These are phyloP conservation scores for Saccopteryx leptura DNA, from an alignment of 2,113 vertebrate species.

Conservation along the genomic window DNA sequence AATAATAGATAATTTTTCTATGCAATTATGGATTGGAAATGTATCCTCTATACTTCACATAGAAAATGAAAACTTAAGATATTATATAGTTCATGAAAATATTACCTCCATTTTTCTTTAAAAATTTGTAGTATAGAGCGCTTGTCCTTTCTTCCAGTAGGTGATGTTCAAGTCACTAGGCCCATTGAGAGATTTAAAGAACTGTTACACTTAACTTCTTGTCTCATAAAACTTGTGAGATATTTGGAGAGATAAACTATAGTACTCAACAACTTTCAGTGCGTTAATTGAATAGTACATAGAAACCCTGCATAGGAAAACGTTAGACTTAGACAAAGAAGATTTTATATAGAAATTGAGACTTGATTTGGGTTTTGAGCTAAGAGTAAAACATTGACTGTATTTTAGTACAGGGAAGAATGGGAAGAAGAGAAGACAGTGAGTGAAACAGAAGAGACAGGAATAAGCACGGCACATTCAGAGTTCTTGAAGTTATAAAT, in stretches of 20 bases:
- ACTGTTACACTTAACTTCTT: background rate
- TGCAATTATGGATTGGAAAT: background rate
- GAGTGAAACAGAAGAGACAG: background rate
- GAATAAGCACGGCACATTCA: background rate
- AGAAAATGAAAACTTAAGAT: conserved; percentile 3
- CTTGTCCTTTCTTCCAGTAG: background rate
- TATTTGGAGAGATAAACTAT: background rate
- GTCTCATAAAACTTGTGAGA: background rate
- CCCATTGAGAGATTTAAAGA: background rate
- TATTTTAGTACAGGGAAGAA: background rate
- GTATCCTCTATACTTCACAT: background rate
- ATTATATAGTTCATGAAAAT: background rate
- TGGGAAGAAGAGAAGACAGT: background rate
- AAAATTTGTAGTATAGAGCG: background rate
- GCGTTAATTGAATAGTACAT: background rate
- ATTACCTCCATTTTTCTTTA: background rate
- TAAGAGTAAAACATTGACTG: background rate
- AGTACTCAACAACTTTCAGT: background rate
- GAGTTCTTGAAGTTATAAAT: background rate
- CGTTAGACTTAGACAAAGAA: background rate
- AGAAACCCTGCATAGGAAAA: background rate
- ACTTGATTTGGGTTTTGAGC: background rate
- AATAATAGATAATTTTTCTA: background rate
- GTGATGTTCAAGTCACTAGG: background rate
- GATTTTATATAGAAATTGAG: conserved; percentile 11